Conservation (phyloP, 2,797 vertebrate species). For the Xiphorhynchus erythropygius region DNA sequence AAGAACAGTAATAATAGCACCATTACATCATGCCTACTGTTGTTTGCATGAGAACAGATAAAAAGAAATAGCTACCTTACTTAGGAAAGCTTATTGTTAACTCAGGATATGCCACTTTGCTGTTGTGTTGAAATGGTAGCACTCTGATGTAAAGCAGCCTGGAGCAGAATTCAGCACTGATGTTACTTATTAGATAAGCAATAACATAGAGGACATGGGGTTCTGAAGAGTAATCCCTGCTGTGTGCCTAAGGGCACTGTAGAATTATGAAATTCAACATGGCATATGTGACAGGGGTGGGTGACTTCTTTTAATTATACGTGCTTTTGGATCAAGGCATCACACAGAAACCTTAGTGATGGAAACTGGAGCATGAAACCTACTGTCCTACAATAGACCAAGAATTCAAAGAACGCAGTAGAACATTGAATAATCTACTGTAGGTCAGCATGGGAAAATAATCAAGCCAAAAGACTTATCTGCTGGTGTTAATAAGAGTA, state of each 20-base stretch:
- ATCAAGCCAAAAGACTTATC: neutral
- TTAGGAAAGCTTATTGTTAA: neutral
- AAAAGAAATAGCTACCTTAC: neutral
- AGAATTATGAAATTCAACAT: constrained; percentile 45
- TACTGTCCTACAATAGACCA: neutral
- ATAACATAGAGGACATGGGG: constrained; percentile 1
- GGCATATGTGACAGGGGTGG: constrained; percentile 29
- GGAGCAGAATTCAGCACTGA: constrained; percentile 19
- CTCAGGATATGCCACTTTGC: neutral
- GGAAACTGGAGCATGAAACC: constrained; percentile 17
- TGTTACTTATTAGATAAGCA: constrained; percentile 51
- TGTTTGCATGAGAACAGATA: neutral
- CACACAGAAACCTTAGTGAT: neutral
- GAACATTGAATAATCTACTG: neutral
- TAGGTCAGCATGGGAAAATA: neutral
- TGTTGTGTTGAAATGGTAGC: neutral
- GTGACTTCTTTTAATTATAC: constrained; percentile 61
- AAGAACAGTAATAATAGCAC: neutral
- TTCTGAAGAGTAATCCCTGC: constrained; percentile 17
- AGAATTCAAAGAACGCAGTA: neutral
- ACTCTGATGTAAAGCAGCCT: constrained; percentile 22
- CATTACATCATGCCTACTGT: neutral
- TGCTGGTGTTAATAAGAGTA: neutral
- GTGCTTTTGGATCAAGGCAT: constrained; percentile 37
- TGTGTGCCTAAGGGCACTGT: constrained; percentile 31